Evolutionary conservation across 2,797 vertebrate genomes (phyloP).

Genomic region (Hypotaenidia okinawae): DNA sequence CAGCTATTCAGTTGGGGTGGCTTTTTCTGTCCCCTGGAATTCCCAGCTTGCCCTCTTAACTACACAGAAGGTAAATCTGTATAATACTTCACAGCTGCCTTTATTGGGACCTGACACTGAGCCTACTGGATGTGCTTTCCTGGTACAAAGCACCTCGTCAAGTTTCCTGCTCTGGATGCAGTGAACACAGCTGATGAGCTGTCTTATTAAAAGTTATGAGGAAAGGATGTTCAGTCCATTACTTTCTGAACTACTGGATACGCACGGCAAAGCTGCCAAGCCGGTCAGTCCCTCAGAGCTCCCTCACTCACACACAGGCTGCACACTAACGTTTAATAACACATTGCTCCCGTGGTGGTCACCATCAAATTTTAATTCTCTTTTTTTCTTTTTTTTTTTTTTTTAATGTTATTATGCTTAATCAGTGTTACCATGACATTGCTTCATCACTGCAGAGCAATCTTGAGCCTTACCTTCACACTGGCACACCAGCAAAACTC

Average conservation of each 20-base stretch:
- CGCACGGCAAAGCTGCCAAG: background rate
- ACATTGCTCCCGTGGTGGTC: background rate
- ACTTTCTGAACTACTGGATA: conserved; percentile 46
- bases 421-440: background rate
- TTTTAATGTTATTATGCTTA: background rate
- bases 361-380: background rate
- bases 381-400: background rate
- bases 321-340: background rate
- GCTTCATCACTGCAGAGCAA: background rate
- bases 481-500: background rate
- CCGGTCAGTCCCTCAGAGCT: background rate
- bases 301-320: background rate
- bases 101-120: conserved; percentile 49
- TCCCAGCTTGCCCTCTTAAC: conserved; percentile 53
- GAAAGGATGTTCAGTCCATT: conserved; percentile 45
- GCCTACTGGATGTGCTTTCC: conserved; percentile 35
- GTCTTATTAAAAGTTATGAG: conserved; percentile 62
- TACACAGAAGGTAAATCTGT: conserved; percentile 54
- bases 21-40: conserved; percentile 54
- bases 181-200: conserved; percentile 26
- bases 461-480: background rate
- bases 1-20: conserved; percentile 56
- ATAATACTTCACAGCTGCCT: conserved; percentile 48
- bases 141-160: conserved; percentile 51
- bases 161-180: conserved; percentile 37